Base-by-base conservation (phyloP, 2,797 vertebrate genomes). In the Acipenser transmontanus region DNA sequence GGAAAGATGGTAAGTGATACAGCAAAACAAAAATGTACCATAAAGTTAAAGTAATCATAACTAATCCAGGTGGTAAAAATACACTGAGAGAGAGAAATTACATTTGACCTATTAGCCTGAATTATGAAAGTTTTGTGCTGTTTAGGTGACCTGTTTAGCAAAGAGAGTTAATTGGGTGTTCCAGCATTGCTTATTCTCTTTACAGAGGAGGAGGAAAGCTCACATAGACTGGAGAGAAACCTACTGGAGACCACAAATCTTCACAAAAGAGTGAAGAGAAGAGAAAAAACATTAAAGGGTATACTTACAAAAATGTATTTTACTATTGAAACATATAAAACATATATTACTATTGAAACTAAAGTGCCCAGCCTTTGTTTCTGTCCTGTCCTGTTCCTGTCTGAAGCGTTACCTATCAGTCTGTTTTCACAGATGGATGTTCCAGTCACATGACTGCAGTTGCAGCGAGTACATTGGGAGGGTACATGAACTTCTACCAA, bases 371-470 rank as follows among this genome's bases (percentile, higher is more conserved):
- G n/a, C n/a, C n/a, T n/a, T 20, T 76, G 79, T 77, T 81, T 65
- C 71, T 47, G 12, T 6, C 49, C 13, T n/a, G 20, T 20, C 20
- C 1, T n/a, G 20, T 20, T 20, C 20, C 20, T 20, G 20, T 20
- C 20, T 20, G 13, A 64, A 54, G 6, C 1, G 34, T 59, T 14
- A 50, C 0, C 13, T 20, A 2, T 20, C 20, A 20, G 1, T 20
- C 20, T 20, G 56, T n/a, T 64, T 59, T 62, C 56, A 0, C 81
- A 95, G 93, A 91, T 1, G 91, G 89, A 61, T 94, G 94, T 34
- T 93, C 93, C 66, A 91, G 91, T 79, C 93, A 95, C 81, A 91
- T 86, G 78, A 95, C 91, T 0, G 90, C 86, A 1, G 86, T 90
- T 47, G 91, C 93, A 0, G 91, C 93, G 0, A 89, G 85, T 0